These are phyloP conservation scores for Hipposideros armiger DNA, from an alignment of 2,113 vertebrate species.

Conservation along the genomic window DNA sequence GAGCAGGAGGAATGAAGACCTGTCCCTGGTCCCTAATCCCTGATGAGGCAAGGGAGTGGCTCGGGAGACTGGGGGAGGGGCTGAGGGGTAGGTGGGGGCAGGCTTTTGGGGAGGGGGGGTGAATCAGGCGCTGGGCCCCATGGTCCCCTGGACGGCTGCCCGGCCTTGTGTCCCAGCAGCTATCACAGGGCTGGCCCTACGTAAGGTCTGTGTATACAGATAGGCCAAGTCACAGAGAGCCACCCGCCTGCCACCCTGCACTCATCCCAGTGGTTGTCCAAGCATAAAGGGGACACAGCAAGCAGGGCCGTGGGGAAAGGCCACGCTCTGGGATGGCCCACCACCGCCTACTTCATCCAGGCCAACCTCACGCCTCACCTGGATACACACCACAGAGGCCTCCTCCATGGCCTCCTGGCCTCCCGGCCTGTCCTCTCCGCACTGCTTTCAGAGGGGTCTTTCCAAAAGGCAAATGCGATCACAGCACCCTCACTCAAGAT, in stretches of 20 bases:
- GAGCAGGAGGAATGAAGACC: background rate
- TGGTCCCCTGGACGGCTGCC: background rate
- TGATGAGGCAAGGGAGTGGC: background rate
- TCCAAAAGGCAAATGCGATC: background rate
- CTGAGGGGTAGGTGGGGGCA: no score
- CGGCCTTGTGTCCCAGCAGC: background rate
- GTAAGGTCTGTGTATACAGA: background rate
- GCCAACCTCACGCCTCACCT: background rate
- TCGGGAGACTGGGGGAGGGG: background rate
- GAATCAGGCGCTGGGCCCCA: background rate
- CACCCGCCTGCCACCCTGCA: background rate
- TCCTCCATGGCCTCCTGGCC: background rate
- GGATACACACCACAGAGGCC: background rate
- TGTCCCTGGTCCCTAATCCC: no score
- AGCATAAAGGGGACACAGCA: background rate
- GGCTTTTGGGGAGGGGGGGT: background rate
- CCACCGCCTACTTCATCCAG: background rate
- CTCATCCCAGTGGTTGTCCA: fast-evolving
- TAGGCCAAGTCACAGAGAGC: fast-evolving
- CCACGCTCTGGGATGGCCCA: fast-evolving
- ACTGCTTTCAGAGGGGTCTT: fast-evolving
- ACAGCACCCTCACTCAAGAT: background rate
- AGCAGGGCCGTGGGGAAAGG: background rate
- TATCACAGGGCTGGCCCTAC: fast-evolving
- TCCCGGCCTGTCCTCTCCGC: background rate